phyloP scores from a whole-genome alignment of 2,888 invertebrate species.

The Drosophila mettleri region DNA sequence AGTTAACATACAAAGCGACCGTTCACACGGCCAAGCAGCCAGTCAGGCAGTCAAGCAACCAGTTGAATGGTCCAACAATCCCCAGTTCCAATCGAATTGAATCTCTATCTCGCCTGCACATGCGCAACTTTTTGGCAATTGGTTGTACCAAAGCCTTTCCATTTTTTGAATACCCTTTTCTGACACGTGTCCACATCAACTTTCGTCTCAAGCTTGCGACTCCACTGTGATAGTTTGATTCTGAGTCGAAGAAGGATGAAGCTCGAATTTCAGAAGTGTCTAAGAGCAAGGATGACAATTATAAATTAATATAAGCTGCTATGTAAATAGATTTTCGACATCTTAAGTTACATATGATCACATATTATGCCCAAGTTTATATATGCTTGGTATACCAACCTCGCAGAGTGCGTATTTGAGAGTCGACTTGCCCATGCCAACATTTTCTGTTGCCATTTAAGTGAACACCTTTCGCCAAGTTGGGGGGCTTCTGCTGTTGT shows the following conservation, averaged over 20 bases:
- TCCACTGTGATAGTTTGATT: background rate
- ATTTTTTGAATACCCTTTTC: constrained; percentile 63
- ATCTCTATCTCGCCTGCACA: constrained; percentile 68
- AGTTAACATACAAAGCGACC: constrained; percentile 78
- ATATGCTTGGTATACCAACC: background rate
- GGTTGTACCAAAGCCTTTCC: constrained; percentile 66
- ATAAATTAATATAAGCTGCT: too few species aligned
- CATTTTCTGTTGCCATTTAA: constrained; percentile 27
- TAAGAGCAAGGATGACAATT: too few species aligned
- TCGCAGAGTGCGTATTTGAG: constrained; percentile 21
- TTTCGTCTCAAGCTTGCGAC: background rate
- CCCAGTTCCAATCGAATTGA: constrained; percentile 69
- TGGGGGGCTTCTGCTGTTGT: constrained; percentile 50
- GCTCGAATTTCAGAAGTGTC: too few species aligned
- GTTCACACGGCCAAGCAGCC: constrained; percentile 69
- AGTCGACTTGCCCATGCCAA: constrained; percentile 7
- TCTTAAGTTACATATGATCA: too few species aligned
- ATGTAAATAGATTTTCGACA: too few species aligned
- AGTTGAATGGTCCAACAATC: constrained; percentile 63
- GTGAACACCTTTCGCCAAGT: constrained; percentile 61
- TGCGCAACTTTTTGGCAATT: constrained; percentile 70
- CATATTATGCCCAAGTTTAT: too few species aligned
- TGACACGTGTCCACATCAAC: background rate
- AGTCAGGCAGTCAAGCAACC: constrained; percentile 29
- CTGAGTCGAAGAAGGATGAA: background rate